Conservation (phyloP, 2,113 vertebrate genomes). For the Mellivora capensis region DNA sequence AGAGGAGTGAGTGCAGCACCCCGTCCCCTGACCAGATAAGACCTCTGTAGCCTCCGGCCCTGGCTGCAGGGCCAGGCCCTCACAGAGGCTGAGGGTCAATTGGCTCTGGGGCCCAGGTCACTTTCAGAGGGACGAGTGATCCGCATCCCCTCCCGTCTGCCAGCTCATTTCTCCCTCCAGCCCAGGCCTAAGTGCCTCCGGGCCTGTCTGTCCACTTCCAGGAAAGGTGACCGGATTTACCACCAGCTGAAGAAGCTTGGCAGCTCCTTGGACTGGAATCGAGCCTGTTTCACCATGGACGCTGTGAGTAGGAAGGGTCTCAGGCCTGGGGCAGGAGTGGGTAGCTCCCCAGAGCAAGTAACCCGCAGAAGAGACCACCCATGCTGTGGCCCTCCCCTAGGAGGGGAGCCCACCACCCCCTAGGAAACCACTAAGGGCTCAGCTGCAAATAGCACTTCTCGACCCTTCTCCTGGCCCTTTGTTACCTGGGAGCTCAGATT, state of each 20-base stretch:
- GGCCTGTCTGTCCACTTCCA: constrained; percentile 55
- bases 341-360: background rate
- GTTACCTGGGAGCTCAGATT: background rate
- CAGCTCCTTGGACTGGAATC: constrained; percentile 92
- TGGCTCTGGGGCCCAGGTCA: background rate
- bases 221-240: constrained; percentile 93
- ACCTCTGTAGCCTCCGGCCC: background rate
- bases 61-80: background rate
- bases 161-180: background rate
- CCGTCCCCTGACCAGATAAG: background rate
- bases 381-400: too few species aligned
- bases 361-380: background rate
- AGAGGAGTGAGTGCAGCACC: constrained; percentile 86
- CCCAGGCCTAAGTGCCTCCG: background rate
- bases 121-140: background rate
- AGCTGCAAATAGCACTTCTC: background rate
- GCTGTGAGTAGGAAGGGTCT: constrained; percentile 79
- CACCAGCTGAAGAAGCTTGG: constrained; percentile 90
- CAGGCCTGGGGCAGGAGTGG: background rate
- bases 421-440: background rate
- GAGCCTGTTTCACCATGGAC: constrained; percentile 95
- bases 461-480: background rate
- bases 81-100: background rate
- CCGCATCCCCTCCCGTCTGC: background rate
- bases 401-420: background rate